Evolutionary conservation across 2,113 vertebrate genomes (phyloP).

Genomic region (Balaeniceps rex): DNA sequence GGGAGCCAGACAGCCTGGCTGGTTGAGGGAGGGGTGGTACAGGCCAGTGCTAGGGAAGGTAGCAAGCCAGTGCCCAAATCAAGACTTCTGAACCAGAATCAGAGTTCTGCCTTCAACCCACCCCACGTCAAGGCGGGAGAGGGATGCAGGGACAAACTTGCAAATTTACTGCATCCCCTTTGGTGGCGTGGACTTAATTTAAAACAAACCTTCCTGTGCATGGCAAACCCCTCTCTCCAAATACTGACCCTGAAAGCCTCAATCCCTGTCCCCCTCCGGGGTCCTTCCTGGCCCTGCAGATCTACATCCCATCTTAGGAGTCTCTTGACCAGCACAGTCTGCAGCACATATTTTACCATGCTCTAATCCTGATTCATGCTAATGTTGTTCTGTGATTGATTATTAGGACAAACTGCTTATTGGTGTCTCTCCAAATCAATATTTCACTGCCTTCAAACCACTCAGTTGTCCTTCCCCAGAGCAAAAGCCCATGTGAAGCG

Average conservation of each 20-base stretch:
- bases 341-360: not conserved
- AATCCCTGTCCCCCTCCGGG: not conserved
- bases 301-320: not conserved
- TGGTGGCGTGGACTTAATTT: not conserved
- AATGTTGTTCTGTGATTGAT: not conserved
- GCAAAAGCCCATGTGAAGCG: not conserved
- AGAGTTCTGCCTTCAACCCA: not conserved
- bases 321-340: not conserved
- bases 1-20: not conserved
- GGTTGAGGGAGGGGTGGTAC: not conserved
- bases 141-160: not conserved
- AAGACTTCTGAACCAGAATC: not conserved
- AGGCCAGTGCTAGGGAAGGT: not conserved
- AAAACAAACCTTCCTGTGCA: not conserved
- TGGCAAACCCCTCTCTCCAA: accelerated
- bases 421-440: not conserved
- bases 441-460: not conserved
- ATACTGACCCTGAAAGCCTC: not conserved
- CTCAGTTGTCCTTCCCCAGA: not conserved
- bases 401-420: not conserved
- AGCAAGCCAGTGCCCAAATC: not conserved
- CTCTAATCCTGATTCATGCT: not conserved
- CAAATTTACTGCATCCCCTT: not conserved
- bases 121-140: not conserved
- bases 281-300: not conserved